Percentiles rank a stretch among this genome's conserved stretches.
These are phyloP conservation scores for Fulmarus glacialis DNA, from an alignment of 2,113 vertebrate genomes.

Conservation along the genomic window DNA sequence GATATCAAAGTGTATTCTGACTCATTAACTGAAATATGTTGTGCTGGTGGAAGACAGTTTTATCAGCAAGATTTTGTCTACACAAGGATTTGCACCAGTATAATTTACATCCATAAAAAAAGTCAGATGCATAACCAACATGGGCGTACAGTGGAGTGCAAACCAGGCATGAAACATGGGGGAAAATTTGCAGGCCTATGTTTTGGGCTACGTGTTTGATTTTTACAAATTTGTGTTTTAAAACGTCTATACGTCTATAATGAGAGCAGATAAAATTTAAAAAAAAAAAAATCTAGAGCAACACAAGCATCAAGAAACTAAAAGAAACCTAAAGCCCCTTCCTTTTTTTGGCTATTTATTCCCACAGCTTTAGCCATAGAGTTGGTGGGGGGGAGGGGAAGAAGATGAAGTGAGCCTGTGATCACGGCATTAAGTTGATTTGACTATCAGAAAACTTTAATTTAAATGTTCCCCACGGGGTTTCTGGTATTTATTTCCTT, in stretches of 20 bases:
- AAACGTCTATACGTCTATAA: neutral
- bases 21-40: constrained; percentile 50
- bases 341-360: neutral
- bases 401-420: neutral
- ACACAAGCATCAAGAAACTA: neutral
- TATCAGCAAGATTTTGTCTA: constrained; percentile 45
- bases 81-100: neutral
- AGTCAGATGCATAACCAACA: neutral
- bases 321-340: neutral
- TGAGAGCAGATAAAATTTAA: neutral
- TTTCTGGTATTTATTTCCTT: constrained; percentile 44
- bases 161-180: neutral
- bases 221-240: neutral
- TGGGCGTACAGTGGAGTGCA: rapidly evolving
- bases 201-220: neutral
- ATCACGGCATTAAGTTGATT: constrained; percentile 19
- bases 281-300: neutral
- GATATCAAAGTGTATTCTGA: constrained; percentile 60
- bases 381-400: neutral
- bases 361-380: neutral
- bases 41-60: constrained; percentile 16
- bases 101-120: neutral
- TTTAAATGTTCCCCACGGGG: neutral
- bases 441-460: constrained; percentile 46
- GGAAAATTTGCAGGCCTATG: neutral